Percentiles rank a stretch among this genome's conserved stretches.
These are phyloP conservation scores for Ceyx melanurus DNA, from an alignment of 2,113 vertebrate species.

Conservation along the genomic window DNA sequence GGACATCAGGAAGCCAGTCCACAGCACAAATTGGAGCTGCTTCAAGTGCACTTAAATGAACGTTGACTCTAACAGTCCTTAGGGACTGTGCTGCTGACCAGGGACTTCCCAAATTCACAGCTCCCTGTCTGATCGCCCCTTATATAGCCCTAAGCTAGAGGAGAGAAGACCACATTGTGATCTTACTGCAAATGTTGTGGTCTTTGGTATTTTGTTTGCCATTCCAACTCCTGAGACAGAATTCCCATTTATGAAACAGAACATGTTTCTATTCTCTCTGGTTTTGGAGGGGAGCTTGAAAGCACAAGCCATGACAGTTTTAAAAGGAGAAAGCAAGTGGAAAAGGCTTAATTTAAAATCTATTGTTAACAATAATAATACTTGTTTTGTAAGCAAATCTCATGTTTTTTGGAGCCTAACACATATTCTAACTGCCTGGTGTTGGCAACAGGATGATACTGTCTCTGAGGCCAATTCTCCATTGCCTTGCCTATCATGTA, in stretches of 20 bases:
- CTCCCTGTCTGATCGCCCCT: not conserved
- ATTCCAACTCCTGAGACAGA: not conserved
- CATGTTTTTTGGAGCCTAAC: not conserved
- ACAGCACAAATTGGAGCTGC: not conserved
- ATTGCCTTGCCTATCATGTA: not conserved
- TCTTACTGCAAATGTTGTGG: not conserved
- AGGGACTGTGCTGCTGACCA: not conserved
- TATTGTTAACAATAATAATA: slow-evolving; percentile 38
- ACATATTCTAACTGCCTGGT: not conserved
- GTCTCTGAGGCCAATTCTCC: not conserved
- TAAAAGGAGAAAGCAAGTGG: not conserved
- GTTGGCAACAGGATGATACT: not conserved
- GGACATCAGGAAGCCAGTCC: not conserved
- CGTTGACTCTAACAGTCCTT: not conserved
- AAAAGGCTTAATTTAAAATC: slow-evolving; percentile 23
- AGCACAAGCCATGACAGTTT: not conserved
- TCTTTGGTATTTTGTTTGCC: not conserved
- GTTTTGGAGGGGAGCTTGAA: slow-evolving; percentile 29
- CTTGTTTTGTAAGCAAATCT: not conserved
- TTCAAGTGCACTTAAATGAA: not conserved
- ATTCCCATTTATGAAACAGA: not conserved
- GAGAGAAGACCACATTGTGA: not conserved
- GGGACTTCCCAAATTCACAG: not conserved
- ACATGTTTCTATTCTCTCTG: not conserved
- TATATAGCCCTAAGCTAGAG: not conserved